Conservation (phyloP, 2,113 vertebrate genomes). For the Orientallactaga bullata region DNA sequence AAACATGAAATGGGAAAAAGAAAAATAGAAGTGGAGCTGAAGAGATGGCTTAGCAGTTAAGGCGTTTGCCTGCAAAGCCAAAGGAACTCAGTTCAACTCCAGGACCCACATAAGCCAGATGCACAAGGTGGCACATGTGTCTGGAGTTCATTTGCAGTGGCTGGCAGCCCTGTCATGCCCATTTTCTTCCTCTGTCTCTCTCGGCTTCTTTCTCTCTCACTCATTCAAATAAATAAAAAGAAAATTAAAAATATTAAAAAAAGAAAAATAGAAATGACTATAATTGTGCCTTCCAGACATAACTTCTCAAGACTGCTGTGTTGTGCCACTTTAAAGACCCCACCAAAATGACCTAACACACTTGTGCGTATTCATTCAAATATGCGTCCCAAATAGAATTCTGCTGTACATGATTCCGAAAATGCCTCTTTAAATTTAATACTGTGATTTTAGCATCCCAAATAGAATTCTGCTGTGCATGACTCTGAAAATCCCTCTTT, state of each 20-base stretch:
- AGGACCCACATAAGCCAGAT: no score
- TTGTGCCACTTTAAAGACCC: neutral
- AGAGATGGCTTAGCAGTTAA: no score
- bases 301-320: neutral
- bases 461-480: neutral
- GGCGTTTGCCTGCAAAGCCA: no score
- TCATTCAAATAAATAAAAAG: no score
- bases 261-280: neutral
- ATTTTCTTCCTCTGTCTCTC: no score
- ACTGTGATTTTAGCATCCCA: neutral
- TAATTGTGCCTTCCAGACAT: neutral
- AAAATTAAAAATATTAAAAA: no score
- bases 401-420: neutral
- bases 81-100: no score
- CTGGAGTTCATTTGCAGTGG: no score
- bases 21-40: no score
- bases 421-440: neutral
- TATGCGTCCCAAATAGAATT: neutral
- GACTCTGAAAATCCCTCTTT: neutral
- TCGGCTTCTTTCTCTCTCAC: no score
- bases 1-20: neutral
- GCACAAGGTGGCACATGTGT: no score
- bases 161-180: no score
- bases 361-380: neutral
- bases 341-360: neutral